A percentile compares a stretch with the other conserved stretches of the same genome.
phyloP scores from a whole-genome alignment of 1,140 invertebrate species.

The Acromyrmex charruanus region DNA sequence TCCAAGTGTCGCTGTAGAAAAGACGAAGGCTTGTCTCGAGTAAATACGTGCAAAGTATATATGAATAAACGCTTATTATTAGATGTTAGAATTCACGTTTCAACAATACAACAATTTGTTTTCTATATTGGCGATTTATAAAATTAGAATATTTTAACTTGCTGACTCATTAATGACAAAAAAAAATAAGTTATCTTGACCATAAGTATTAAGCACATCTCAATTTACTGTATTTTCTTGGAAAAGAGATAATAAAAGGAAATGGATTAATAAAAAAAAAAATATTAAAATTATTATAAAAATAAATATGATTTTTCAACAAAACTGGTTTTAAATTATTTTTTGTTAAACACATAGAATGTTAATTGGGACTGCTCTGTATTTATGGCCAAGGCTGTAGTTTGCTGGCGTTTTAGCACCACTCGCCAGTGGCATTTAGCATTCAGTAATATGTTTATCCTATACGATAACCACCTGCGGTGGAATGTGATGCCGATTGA shows the following conservation, averaged over 20 bases:
- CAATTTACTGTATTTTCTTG: too few relatives aligned
- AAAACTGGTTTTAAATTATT: too few relatives aligned
- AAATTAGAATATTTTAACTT: slow-evolving; percentile 7
- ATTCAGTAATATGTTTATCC: not conserved
- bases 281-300: too few relatives aligned
- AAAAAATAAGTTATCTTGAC: too few relatives aligned
- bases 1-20: not conserved
- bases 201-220: too few relatives aligned
- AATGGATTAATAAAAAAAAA: too few relatives aligned
- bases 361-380: not conserved
- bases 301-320: too few relatives aligned
- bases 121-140: not conserved
- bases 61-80: not conserved
- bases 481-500: slow-evolving; percentile 85
- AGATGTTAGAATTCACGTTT: not conserved
- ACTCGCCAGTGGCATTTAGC: not conserved
- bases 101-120: not conserved
- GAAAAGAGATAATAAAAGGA: too few relatives aligned
- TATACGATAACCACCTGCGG: slow-evolving; percentile 80
- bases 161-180: too few relatives aligned
- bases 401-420: not conserved
- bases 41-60: not conserved
- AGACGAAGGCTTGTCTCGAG: not conserved
- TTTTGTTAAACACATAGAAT: too few relatives aligned
- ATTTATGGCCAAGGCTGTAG: too few relatives aligned